Conservation (phyloP, 2,888 invertebrate species). For the Parnassius mnemosyne region DNA sequence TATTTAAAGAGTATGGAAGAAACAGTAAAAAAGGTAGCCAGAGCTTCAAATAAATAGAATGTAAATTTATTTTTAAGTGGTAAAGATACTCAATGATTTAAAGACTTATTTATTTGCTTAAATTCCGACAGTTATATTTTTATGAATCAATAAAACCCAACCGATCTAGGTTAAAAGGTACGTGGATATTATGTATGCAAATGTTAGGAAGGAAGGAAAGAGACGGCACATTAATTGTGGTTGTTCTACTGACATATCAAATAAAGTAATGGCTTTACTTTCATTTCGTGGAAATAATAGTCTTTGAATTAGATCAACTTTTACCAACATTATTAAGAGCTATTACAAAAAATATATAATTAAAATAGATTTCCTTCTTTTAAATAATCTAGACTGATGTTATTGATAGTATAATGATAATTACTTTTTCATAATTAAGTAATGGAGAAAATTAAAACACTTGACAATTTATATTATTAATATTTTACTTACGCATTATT, state of each 20-base stretch:
- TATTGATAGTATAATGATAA: no score
- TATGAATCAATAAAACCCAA: background rate
- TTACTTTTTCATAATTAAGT: background rate
- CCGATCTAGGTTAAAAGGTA: constrained; percentile 9
- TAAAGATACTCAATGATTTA: constrained; percentile 17
- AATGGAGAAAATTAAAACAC: background rate
- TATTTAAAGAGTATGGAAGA: constrained; percentile 82
- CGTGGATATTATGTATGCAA: background rate
- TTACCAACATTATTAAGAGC: no score
- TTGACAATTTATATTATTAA: background rate
- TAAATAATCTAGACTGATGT: no score
- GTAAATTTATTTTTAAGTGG: constrained; percentile 18
- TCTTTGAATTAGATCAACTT: no score
- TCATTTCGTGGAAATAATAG: background rate
- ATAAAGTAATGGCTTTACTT: background rate
- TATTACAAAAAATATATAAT: no score
- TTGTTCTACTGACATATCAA: constrained; percentile 8
- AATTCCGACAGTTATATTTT: background rate
- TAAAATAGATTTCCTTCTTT: no score
- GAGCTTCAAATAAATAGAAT: constrained; percentile 44
- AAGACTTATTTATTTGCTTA: constrained; percentile 10
- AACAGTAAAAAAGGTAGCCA: constrained; percentile 48
- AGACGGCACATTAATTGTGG: background rate
- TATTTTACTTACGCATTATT: background rate
- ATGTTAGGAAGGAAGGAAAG: background rate